Base-by-base conservation (phyloP, 2,888 invertebrate genomes). In the Thymelicus acteon region DNA sequence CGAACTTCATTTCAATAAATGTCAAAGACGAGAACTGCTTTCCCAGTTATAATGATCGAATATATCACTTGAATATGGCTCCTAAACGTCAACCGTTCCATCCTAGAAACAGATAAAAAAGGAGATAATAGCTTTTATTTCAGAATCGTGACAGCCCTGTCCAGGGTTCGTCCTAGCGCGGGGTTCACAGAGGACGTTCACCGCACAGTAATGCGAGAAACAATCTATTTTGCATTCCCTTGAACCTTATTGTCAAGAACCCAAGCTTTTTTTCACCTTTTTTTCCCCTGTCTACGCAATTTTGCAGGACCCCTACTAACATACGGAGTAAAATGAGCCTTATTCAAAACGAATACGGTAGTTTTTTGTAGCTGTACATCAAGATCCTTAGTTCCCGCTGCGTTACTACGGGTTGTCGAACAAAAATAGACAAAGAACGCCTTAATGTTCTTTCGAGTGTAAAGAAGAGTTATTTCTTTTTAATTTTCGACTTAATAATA, bases 151-250 rank as follows among this genome's bases (percentile, higher is more conserved):
- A 89, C 91, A 91, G 78, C 91, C 91, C 90, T 91, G 82, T 80
- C 77, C 78, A 74, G 78, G 77, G 57, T 57, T 57, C 85, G 85
- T 86, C 89, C 86, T 87, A 88, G 86, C 88, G 85, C 88, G 83
- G 80, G 81, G 88, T 88, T 89, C 88, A 86, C 77, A 71, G 85
- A 90, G 91, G 91, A 86, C 92, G 89, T 83, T 92, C 90, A 89
- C 79, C 77, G 79, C 78, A 80, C 78, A 82, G 81, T 80, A 84
- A 83, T 78, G 73, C 76, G 76, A 61, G 60, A 44, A 65, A 70
- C 70, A 64, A 60, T 64, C 64, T 70, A 64, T 60, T 70, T 70
- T 70, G 64, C 70, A 70, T 70, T 70, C 70, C 7, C 58, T 13
- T 70, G 70, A 70, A 64, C 70, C 70, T 70, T 70, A 70, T 70